Conservation (phyloP, 2,113 vertebrate species). For the Alectura lathami region DNA sequence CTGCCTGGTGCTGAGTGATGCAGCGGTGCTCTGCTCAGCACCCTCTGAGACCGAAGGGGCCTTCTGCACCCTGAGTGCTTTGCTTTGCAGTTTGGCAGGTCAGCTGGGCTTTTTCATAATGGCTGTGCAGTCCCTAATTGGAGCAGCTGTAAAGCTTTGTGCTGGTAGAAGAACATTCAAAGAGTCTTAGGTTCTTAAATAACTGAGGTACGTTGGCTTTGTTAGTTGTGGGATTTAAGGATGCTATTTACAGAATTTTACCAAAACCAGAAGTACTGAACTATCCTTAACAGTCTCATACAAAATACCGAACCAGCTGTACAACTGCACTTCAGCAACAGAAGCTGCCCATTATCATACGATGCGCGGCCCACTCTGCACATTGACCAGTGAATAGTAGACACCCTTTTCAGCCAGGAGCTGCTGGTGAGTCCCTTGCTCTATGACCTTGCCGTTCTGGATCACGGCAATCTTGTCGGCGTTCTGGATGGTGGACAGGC, state of each 20-base stretch:
- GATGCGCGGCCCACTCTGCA: constrained; percentile 76
- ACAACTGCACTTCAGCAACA: neutral
- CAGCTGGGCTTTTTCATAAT: neutral
- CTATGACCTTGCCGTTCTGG: constrained; percentile 81
- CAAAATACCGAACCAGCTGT: neutral
- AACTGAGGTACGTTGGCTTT: neutral
- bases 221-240: neutral
- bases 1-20: neutral
- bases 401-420: constrained; percentile 85
- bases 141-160: neutral
- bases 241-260: neutral
- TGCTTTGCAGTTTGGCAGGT: neutral
- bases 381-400: constrained; percentile 86
- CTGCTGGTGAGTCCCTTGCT: constrained; percentile 89
- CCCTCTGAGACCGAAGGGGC: neutral
- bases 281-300: neutral
- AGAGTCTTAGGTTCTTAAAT: neutral
- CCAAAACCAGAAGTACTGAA: neutral
- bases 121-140: neutral
- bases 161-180: neutral
- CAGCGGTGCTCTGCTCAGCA: accelerated
- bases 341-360: neutral
- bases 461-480: constrained; percentile 86
- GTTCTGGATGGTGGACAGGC: constrained; percentile 90
- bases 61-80: neutral